Percentiles rank a stretch among this genome's conserved stretches.
Evolutionary conservation across 2,888 invertebrate genomes (phyloP).

Genomic region (Drosophila suboccidentalis): DNA sequence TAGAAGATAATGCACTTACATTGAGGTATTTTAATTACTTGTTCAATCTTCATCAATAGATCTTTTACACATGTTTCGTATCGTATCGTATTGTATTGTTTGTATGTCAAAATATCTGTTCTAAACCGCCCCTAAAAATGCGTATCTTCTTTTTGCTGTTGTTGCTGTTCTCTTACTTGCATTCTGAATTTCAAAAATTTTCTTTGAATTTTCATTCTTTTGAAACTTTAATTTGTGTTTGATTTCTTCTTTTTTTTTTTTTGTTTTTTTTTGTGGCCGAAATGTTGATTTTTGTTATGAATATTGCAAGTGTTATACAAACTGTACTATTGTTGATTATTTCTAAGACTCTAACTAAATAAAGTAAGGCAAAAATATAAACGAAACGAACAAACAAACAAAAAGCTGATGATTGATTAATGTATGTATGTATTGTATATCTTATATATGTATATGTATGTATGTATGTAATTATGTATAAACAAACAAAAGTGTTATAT

Average conservation of each 20-base stretch:
- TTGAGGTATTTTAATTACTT: constrained; percentile 82
- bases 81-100: constrained; percentile 22
- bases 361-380: constrained; percentile 37
- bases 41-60: constrained; percentile 76
- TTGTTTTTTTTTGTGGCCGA: constrained; percentile 56
- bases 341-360: constrained; percentile 29
- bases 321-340: constrained; percentile 15
- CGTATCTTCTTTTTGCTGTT: constrained; percentile 30
- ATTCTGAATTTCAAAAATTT: constrained; percentile 30
- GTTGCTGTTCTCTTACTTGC: constrained; percentile 15
- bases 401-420: constrained; percentile 41
- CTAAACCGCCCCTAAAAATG: constrained; percentile 49
- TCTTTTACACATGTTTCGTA: constrained; percentile 43
- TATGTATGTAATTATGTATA: constrained; percentile 47
- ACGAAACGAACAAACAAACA: constrained; percentile 37
- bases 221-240: constrained; percentile 42
- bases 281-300: constrained; percentile 62
- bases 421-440: constrained; percentile 33
- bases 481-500: constrained; percentile 44
- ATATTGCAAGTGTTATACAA: constrained; percentile 71
- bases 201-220: constrained; percentile 20
- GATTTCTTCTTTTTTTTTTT: constrained; percentile 9
- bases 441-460: constrained; percentile 27
- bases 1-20: constrained; percentile 80
- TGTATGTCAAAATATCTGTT: constrained; percentile 43